Percentiles rank a stretch among this genome's conserved stretches.
These are phyloP conservation scores for Caenorhabditis doughertyi DNA, from an alignment of 2,888 invertebrate genomes.

Conservation along the genomic window DNA sequence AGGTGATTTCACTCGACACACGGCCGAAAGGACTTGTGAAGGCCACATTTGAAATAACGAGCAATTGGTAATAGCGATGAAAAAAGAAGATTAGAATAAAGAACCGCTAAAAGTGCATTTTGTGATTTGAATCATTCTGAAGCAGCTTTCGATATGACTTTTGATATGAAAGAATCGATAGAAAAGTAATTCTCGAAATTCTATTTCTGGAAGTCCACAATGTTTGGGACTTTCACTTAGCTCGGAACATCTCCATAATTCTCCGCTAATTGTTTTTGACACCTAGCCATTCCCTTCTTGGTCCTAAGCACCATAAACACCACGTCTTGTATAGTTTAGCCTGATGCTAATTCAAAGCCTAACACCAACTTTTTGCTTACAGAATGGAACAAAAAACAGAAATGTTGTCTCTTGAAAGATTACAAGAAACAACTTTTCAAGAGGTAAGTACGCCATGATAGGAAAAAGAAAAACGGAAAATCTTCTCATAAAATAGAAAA, in stretches of 20 bases:
- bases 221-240: too few species aligned
- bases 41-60: constrained; percentile 47
- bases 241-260: not conserved
- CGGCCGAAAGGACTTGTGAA: constrained; percentile 37
- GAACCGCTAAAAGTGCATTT: not conserved
- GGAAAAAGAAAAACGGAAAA: not conserved
- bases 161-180: too few species aligned
- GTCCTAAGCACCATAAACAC: too few species aligned
- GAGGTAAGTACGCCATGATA: not conserved
- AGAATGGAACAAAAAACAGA: constrained; percentile 1
- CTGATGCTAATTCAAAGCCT: constrained; percentile 44
- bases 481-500: constrained; percentile 6
- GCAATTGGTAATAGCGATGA: constrained; percentile 34
- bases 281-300: constrained; percentile 26
- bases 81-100: constrained; percentile 34
- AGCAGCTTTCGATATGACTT: too few species aligned
- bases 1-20: constrained; percentile 30
- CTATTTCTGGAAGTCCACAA: too few species aligned
- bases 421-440: not conserved
- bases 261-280: constrained; percentile 52
- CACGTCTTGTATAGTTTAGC: constrained; percentile 47
- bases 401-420: not conserved
- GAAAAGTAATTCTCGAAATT: too few species aligned
- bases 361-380: constrained; percentile 24
- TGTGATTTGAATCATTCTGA: not conserved